A percentile compares a stretch with the other conserved stretches of the same genome.
phyloP scores from a whole-genome alignment of 2,113 vertebrate species.

The Nanorana parkeri region DNA sequence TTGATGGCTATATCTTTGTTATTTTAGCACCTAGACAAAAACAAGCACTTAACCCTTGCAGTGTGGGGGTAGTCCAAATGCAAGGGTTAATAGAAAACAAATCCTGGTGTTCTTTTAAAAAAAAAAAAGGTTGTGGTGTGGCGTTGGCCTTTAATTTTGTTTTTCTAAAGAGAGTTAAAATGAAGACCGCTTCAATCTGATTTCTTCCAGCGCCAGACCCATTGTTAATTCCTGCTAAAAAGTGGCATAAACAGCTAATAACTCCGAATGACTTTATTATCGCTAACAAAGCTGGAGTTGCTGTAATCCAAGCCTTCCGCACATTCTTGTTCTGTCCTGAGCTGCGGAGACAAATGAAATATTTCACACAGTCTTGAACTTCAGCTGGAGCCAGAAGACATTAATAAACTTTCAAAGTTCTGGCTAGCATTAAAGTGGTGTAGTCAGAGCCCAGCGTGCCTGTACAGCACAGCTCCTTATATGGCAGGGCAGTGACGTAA shows the following conservation, averaged over 20 bases:
- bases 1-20: too few relatives aligned
- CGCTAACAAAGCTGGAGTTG: constrained; percentile 64
- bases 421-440: constrained; percentile 65
- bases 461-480: constrained; percentile 85
- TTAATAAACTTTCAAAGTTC: constrained; percentile 61
- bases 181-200: too few relatives aligned
- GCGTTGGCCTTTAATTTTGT: too few relatives aligned
- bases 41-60: too few relatives aligned
- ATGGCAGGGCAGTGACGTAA: constrained; percentile 96
- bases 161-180: too few relatives aligned
- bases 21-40: too few relatives aligned
- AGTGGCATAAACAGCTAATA: constrained; percentile 55
- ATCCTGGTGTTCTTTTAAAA: too few relatives aligned
- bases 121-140: too few relatives aligned
- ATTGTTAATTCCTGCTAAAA: background rate
- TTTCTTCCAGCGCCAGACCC: too few relatives aligned
- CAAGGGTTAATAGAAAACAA: too few relatives aligned
- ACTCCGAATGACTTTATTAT: constrained; percentile 60
- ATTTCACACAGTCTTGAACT: constrained; percentile 69
- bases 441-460: constrained; percentile 71
- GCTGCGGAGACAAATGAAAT: constrained; percentile 60
- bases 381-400: constrained; percentile 65
- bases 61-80: too few relatives aligned
- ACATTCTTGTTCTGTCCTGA: constrained; percentile 65
- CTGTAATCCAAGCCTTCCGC: constrained; percentile 67